These are phyloP conservation scores for Hozukius guyotensis DNA, from an alignment of 2,797 vertebrate species.

Conservation along the genomic window DNA sequence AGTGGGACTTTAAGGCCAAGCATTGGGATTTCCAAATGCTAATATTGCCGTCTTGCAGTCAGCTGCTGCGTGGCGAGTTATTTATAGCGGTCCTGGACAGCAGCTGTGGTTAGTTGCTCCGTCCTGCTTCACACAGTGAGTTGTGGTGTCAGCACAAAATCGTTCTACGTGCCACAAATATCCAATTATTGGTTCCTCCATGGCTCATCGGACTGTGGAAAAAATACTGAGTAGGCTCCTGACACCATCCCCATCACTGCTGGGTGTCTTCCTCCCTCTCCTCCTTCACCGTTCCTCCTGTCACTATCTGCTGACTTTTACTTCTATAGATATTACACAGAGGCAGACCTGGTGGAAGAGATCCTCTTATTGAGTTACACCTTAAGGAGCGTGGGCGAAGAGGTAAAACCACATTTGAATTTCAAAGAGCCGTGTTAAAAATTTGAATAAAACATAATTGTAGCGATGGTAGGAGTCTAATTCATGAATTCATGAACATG, in stretches of 20 bases:
- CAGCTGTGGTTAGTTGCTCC: slow-evolving; percentile 66
- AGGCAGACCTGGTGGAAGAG: neutral
- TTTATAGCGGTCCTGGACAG: slow-evolving; percentile 61
- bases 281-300: neutral
- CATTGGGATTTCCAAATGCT: slow-evolving; percentile 21
- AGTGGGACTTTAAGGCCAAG: neutral
- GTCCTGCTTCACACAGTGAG: slow-evolving; percentile 30
- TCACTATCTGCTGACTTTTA: neutral
- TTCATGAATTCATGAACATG: neutral
- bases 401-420: neutral
- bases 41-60: slow-evolving; percentile 31
- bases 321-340: neutral
- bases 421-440: neutral
- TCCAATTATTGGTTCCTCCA: slow-evolving; percentile 52
- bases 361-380: neutral
- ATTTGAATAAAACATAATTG: neutral
- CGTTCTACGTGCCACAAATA: slow-evolving; percentile 46
- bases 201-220: neutral
- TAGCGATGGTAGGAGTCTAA: neutral
- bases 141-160: slow-evolving; percentile 61
- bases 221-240: neutral
- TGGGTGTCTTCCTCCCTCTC: neutral
- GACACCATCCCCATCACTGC: neutral
- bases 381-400: neutral
- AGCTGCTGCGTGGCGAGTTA: slow-evolving; percentile 53